Evolutionary conservation across 1,140 invertebrate species (phyloP).

Genomic region (Drosophila aff.): DNA sequence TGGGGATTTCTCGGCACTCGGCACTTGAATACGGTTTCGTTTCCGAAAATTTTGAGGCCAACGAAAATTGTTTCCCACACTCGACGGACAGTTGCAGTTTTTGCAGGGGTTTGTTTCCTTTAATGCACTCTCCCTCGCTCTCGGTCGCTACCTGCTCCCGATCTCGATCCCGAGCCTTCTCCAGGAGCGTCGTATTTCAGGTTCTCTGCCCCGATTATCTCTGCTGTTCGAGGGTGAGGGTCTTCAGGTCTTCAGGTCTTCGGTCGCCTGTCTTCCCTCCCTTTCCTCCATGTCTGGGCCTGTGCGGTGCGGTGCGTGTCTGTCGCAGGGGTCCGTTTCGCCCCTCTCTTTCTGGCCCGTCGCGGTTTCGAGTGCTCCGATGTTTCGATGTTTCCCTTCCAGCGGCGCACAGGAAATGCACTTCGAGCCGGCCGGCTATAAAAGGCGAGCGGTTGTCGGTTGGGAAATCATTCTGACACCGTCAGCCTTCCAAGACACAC

Average conservation of each 20-base stretch:
- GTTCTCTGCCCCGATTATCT: constrained; percentile 60
- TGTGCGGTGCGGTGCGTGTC: constrained; percentile 47
- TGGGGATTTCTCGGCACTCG: constrained; percentile 40
- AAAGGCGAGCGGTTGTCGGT: constrained; percentile 67
- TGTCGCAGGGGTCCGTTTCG: constrained; percentile 53
- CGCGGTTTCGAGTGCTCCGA: constrained; percentile 9
- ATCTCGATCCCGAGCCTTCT: constrained; percentile 14
- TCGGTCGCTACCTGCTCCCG: constrained; percentile 60
- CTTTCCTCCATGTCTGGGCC: constrained; percentile 11
- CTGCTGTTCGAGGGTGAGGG: constrained; percentile 61
- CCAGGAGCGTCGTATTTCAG: constrained; percentile 70
- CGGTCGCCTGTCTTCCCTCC: constrained; percentile 14
- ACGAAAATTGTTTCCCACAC: constrained; percentile 84
- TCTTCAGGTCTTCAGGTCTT: constrained; percentile 19
- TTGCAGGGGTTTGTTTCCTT: constrained; percentile 75
- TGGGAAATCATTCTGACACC: constrained; percentile 83
- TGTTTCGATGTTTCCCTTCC: constrained; percentile 28
- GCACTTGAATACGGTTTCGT: constrained; percentile 81
- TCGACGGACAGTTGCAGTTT: constrained; percentile 78
- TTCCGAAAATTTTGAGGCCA: constrained; percentile 79
- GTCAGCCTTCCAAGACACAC: constrained; percentile 75
- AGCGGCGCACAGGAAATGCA: constrained; percentile 77
- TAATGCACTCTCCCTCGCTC: constrained; percentile 50
- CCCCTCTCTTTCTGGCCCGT: constrained; percentile 41
- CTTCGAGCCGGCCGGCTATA: constrained; percentile 71